Evolutionary conservation across 2,797 vertebrate species (phyloP), one percentile per base, ranked within the genome.

Genomic region (Enteromius trimaculatus): DNA sequence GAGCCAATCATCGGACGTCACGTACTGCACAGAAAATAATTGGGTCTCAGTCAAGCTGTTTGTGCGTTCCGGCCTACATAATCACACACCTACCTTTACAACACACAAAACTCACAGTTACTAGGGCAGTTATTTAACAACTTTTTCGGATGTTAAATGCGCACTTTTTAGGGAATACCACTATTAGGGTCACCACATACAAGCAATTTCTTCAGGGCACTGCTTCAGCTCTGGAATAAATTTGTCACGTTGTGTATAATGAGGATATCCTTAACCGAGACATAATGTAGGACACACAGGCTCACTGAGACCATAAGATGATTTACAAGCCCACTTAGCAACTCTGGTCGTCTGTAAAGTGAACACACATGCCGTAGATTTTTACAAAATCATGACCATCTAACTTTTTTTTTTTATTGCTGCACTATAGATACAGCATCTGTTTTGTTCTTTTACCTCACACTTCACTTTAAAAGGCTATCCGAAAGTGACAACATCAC

Each of bases 1-100:
- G 77, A 74, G 69, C 70, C 71, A 79, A 65, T 81, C 87, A 68
- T 29, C 7, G 62, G 7, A 80, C 66, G 37, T 70, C 62, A 79
- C 42, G 77, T 77, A 29, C 69, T 62, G 58, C 23, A 3, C 66
- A 55, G 78, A 77, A 81, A 75, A 71, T 72, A 87, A 81, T 64
- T 62, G 55, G 79, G 75, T 87, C 81, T 81, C 76, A 68, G 74
- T 77, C 34, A 58, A 64, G 83, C 66, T 78, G 62, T 80, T 65
- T 80, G 37, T 31, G 21, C 21, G 4, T 49, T 66, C 44, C 3
- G 7, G n/a, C 60, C 65, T 55, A 74, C 49, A 66, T 23, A 81
- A 62, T 68, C 51, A 39, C 26, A 84, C 44, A 34, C 49, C 26
- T 76, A 26, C 49, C 64, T 31, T 3, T 49, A 74, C 51, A 68